phyloP scores from a whole-genome alignment of 2,113 vertebrate species.

The Hippolais icterina region DNA sequence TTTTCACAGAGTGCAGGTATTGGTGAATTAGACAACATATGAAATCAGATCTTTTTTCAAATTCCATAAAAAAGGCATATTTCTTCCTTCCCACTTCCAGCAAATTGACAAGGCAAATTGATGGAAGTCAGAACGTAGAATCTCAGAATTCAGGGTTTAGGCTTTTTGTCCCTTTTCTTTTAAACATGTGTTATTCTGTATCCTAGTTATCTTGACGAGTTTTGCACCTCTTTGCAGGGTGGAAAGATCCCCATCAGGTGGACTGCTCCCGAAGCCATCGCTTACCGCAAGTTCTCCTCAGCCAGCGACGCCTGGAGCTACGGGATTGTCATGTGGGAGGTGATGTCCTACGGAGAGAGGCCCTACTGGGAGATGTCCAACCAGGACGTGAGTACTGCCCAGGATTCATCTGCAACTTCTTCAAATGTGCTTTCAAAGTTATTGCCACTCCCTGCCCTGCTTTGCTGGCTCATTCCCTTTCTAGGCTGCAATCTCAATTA shows the following conservation, averaged over 20 bases:
- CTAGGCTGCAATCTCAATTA: neutral
- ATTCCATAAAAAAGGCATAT: neutral
- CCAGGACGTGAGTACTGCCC: constrained; percentile 87
- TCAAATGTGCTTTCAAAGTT: neutral
- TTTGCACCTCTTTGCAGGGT: constrained; percentile 74
- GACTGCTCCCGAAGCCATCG: constrained; percentile 94
- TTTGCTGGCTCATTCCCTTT: neutral
- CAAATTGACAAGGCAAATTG: neutral
- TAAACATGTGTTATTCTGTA: neutral
- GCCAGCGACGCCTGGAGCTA: constrained; percentile 95
- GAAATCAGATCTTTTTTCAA: neutral
- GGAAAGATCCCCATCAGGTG: constrained; percentile 96
- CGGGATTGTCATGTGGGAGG: constrained; percentile 98
- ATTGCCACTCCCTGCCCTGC: neutral
- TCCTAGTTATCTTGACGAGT: neutral
- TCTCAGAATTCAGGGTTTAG: neutral
- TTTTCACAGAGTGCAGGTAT: neutral
- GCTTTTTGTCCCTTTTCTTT: neutral
- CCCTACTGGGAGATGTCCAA: constrained; percentile 99
- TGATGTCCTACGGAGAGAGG: constrained; percentile 95
- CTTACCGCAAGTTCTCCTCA: constrained; percentile 93
- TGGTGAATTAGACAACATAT: neutral
- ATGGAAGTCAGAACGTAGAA: neutral
- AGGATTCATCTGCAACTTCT: neutral
- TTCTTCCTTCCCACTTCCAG: constrained; percentile 3